Conservation (phyloP, 2,888 invertebrate genomes). For the Tipula helvola region DNA sequence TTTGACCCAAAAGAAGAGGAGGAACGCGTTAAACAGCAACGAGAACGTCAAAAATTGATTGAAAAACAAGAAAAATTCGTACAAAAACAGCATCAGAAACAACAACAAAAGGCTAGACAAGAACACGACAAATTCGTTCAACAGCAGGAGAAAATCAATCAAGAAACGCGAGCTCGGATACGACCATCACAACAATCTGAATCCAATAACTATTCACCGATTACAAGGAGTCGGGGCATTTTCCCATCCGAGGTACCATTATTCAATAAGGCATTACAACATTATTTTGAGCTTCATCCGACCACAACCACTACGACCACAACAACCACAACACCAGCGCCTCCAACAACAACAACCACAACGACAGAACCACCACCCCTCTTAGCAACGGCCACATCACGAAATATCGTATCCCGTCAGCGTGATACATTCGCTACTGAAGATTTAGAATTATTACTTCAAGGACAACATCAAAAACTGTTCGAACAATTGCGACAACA, state of each 20-base stretch:
- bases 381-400: constrained; percentile 24
- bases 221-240: constrained; percentile 34
- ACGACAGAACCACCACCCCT: constrained; percentile 28
- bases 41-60: constrained; percentile 58
- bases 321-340: constrained; percentile 50
- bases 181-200: constrained; percentile 19
- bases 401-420: constrained; percentile 13
- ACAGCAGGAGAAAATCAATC: constrained; percentile 53
- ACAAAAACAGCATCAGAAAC: constrained; percentile 66
- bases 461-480: constrained; percentile 43
- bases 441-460: constrained; percentile 31
- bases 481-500: constrained; percentile 48
- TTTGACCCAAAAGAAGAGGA: constrained; percentile 30
- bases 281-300: constrained; percentile 55
- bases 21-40: constrained; percentile 51
- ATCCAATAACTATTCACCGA: neutral
- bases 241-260: constrained; percentile 50
- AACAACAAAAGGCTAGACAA: constrained; percentile 60
- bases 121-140: constrained; percentile 57
- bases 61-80: constrained; percentile 65
- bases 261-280: constrained; percentile 51
- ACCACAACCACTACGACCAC: constrained; percentile 56
- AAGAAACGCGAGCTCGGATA: constrained; percentile 22
- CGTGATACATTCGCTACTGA: constrained; percentile 21
- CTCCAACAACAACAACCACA: constrained; percentile 35